These are phyloP conservation scores for Caenorhabditis imperialis DNA, from an alignment of 2,888 invertebrate genomes.

Conservation along the genomic window DNA sequence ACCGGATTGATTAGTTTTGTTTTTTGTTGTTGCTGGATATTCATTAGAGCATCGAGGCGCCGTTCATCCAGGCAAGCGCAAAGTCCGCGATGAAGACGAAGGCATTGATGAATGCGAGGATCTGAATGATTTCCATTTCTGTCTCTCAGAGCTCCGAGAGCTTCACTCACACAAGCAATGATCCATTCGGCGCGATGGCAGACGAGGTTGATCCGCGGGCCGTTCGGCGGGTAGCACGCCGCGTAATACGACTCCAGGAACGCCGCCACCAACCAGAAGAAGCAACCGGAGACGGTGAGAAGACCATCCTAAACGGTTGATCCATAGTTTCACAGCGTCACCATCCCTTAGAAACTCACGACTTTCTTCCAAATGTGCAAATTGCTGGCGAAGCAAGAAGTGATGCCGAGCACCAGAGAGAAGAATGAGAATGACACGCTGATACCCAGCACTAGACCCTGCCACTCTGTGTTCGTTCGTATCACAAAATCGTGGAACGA, in stretches of 20 bases:
- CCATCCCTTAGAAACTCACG: too few species aligned
- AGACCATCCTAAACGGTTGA: conserved; percentile 65
- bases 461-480: conserved; percentile 64
- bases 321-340: too few species aligned
- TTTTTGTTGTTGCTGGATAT: too few species aligned
- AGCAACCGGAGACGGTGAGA: conserved; percentile 60
- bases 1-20: conserved; percentile 46
- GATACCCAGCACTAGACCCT: conserved; percentile 66
- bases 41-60: conserved; percentile 69
- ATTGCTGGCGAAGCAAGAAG: conserved; percentile 64
- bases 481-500: conserved; percentile 72
- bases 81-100: conserved; percentile 72
- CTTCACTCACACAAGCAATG: conserved; percentile 65
- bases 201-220: conserved; percentile 68
- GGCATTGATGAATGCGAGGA: conserved; percentile 71
- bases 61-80: conserved; percentile 69
- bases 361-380: conserved; percentile 68
- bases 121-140: conserved; percentile 58
- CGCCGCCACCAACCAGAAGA: conserved; percentile 69
- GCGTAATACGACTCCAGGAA: conserved; percentile 76
- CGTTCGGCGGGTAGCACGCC: conserved; percentile 75
- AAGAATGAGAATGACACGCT: conserved; percentile 60
- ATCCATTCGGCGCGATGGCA: conserved; percentile 75
- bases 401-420: conserved; percentile 65
- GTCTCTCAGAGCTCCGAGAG: too few species aligned